Base-by-base conservation (phyloP, 2,888 invertebrate species). In the Drosophila sordidapex region DNA sequence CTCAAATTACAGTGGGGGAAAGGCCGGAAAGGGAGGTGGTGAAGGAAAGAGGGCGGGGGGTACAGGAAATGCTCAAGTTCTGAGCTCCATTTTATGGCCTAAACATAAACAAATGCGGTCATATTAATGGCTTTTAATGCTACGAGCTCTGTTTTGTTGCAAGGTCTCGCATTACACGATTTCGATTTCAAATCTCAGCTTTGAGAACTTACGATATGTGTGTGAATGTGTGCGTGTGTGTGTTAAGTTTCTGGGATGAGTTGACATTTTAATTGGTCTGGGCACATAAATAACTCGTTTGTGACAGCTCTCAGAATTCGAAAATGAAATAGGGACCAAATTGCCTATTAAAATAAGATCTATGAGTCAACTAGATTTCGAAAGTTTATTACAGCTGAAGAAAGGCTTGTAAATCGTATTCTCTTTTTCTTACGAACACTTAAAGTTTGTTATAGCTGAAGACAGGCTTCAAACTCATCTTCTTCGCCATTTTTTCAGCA, bases 251-350 rank as follows among this genome's bases (percentile, higher is more conserved):
- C 15, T 56, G 57, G 60, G 35, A 70, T 76, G 76, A 74, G 70
- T 68, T 74, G 80, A 82, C 69, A 70, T 82, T 87, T 87, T 83
- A 87, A 83, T 83, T 83, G 83, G 71, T 11, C 38, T 43, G 54
- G 48, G 27, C 49, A 57, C 74, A 85, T 83, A 87, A 87, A 85
- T 83, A 56, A 70, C 53, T 6, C 27, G 58, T 43, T 70, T 43
- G 1, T 63, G 88, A 82, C 85, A 76, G 69, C 61, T 85, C 33
- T 29, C 18, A 71, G 54, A 48, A 52, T 33, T 58, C 33, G 18
- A 56, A 40, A 40, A 65, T 56, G 46, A 25, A 62, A 79, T 51
- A 46, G 51, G 43, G 38, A 43, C 21, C 49, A 49, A 51, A 58
- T 11, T 29, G 51, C 18, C 35, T 48, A 65, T 65, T 21, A 56